Conservation (phyloP, 1,140 invertebrate species). For the Whitmania pigra region DNA sequence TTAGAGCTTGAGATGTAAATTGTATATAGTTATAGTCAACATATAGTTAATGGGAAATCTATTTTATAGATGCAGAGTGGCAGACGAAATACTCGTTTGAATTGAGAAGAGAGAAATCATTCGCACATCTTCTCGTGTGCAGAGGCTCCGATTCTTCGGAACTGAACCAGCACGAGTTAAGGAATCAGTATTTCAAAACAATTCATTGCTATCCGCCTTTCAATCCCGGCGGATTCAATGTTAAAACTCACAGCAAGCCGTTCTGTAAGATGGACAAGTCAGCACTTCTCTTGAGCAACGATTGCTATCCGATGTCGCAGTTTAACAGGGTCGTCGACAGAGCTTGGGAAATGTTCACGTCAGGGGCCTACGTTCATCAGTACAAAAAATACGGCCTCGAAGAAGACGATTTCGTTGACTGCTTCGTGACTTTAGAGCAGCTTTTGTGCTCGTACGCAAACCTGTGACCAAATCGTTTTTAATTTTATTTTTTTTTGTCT, state of each 20-base stretch:
- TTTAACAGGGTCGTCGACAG: slow-evolving; percentile 36
- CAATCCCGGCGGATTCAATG: not conserved
- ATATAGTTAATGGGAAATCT: not conserved
- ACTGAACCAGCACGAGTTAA: not conserved
- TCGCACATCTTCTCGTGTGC: slow-evolving; percentile 35
- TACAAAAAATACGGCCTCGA: slow-evolving; percentile 37
- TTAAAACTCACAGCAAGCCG: slow-evolving; percentile 29
- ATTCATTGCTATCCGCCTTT: not conserved
- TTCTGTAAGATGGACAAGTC: slow-evolving; percentile 39
- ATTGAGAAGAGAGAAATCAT: slow-evolving; percentile 30
- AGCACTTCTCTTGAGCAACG: slow-evolving; percentile 37
- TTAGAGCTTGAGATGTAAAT: not conserved
- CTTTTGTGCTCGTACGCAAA: slow-evolving; percentile 37
- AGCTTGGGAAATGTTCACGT: slow-evolving; percentile 42
- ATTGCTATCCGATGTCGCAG: slow-evolving; percentile 29
- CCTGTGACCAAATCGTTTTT: slow-evolving; percentile 27
- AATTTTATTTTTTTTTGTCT: not conserved
- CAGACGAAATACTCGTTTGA: slow-evolving; percentile 28
- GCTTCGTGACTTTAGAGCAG: slow-evolving; percentile 40
- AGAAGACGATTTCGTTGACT: slow-evolving; percentile 40
- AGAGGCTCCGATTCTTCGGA: slow-evolving; percentile 27
- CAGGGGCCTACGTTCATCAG: slow-evolving; percentile 41
- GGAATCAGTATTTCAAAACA: not conserved
- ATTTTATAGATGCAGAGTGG: slow-evolving; percentile 39
- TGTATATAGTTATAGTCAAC: too few relatives aligned